phyloP scores from a whole-genome alignment of 2,888 invertebrate species.

The Lysandra coridon region DNA sequence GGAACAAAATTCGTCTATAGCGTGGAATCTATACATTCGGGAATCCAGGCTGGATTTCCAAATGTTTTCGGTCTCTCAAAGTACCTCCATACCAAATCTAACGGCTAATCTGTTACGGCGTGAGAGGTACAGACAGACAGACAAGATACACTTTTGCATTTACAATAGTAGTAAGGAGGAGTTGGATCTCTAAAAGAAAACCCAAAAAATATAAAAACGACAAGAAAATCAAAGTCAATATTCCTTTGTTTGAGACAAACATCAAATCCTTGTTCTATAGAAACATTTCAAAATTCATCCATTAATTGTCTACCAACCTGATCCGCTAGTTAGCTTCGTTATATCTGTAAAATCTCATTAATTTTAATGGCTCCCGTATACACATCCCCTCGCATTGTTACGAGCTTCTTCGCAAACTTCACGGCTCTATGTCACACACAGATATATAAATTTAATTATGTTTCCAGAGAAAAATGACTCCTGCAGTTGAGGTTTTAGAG shows the following conservation, averaged over 20 bases:
- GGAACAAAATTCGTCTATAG: too few species aligned
- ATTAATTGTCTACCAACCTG: constrained; percentile 14
- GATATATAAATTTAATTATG: not conserved
- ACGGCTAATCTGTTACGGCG: too few species aligned
- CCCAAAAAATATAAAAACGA: not conserved
- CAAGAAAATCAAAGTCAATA: not conserved
- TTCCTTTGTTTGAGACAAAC: constrained; percentile 2
- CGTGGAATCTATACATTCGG: too few species aligned
- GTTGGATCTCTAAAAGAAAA: too few species aligned
- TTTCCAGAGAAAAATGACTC: not conserved
- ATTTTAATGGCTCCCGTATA: constrained; percentile 1
- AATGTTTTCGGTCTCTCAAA: too few species aligned
- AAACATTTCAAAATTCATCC: not conserved
- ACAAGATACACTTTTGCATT: too few species aligned
- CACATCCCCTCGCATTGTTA: constrained; percentile 21
- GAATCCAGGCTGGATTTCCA: too few species aligned
- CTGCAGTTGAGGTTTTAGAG: not conserved
- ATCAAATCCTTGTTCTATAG: not conserved
- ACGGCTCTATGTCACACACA: not conserved
- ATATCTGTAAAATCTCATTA: constrained; percentile 26
- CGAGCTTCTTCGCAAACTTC: constrained; percentile 17
- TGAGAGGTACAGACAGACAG: too few species aligned
- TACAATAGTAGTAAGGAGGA: too few species aligned
- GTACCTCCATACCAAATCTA: too few species aligned
- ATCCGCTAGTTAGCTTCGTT: constrained; percentile 10